Evolutionary conservation across 2,113 vertebrate species (phyloP).

Genomic region (Phodopus roborovskii): DNA sequence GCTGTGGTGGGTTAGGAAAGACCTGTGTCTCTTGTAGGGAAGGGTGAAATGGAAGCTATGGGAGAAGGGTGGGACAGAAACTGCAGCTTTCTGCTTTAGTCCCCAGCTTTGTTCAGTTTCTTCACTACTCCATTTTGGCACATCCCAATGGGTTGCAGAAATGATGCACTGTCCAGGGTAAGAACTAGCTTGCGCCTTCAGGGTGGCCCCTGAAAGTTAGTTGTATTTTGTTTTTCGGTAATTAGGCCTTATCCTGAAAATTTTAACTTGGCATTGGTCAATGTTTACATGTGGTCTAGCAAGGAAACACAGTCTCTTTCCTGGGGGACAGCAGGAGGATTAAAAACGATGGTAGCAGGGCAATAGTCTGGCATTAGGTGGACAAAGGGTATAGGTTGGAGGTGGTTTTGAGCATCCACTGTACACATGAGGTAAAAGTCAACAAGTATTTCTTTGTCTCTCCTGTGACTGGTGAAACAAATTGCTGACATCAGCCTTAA

Average conservation of each 20-base stretch:
- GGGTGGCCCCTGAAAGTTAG: neutral
- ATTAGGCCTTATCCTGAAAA: neutral
- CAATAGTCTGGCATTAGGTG: neutral
- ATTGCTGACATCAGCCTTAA: neutral
- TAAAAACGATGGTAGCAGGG: neutral
- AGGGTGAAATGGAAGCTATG: neutral
- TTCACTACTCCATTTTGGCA: neutral
- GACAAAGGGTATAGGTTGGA: neutral
- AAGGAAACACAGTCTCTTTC: neutral
- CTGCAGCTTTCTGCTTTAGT: neutral
- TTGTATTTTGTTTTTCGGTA: neutral
- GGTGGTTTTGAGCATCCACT: neutral
- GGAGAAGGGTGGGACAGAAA: neutral
- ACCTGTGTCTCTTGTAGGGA: neutral
- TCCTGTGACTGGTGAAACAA: neutral
- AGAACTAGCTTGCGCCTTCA: neutral
- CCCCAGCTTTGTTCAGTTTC: neutral
- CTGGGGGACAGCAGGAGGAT: neutral
- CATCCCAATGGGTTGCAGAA: rapidly evolving
- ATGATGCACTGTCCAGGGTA: neutral
- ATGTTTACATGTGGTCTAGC: neutral
- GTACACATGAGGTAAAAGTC: neutral
- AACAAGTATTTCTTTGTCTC: conserved; percentile 11
- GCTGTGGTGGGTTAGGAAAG: neutral
- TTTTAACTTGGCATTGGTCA: neutral